Conservation (phyloP, 1,140 invertebrate species). For the Ceratina calcarata region DNA sequence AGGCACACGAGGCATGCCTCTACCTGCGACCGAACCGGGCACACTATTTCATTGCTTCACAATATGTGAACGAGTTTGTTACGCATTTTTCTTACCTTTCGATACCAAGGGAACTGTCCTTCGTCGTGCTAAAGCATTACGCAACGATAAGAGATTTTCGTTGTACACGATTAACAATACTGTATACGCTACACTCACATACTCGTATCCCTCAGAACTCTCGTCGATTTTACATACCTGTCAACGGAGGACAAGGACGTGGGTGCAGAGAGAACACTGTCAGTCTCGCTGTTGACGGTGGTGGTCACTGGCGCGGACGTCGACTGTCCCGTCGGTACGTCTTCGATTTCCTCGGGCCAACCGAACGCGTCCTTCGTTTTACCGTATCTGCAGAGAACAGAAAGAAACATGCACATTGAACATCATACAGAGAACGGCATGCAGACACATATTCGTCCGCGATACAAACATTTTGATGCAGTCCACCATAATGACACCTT, state of each 20-base stretch:
- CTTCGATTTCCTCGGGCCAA: conserved; percentile 97
- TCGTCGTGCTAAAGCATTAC: conserved; percentile 74
- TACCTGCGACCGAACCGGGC: not conserved
- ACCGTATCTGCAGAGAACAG: conserved; percentile 86
- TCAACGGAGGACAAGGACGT: conserved; percentile 81
- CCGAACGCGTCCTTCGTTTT: conserved; percentile 98
- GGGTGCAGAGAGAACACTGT: conserved; percentile 74
- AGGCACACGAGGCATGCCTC: not conserved
- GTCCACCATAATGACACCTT: conserved; percentile 95
- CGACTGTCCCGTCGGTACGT: conserved; percentile 84
- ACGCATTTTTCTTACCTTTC: conserved; percentile 74
- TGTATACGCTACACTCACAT: not conserved
- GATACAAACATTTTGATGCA: conserved; percentile 90
- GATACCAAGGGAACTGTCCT: conserved; percentile 76
- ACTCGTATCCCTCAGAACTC: too few species aligned
- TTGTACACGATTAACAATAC: conserved; percentile 5
- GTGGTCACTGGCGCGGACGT: conserved; percentile 75
- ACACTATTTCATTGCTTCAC: not conserved
- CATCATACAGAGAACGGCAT: conserved; percentile 13
- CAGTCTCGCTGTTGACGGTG: conserved; percentile 75
- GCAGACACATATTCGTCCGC: not conserved
- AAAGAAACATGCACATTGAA: not conserved
- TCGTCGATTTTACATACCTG: conserved; percentile 72
- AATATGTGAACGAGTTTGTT: not conserved
- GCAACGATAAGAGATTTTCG: conserved; percentile 65